A percentile compares a stretch with the other conserved stretches of the same genome.
Conservation (phyloP, 2,113 vertebrate genomes). For the Percina caprodes region DNA sequence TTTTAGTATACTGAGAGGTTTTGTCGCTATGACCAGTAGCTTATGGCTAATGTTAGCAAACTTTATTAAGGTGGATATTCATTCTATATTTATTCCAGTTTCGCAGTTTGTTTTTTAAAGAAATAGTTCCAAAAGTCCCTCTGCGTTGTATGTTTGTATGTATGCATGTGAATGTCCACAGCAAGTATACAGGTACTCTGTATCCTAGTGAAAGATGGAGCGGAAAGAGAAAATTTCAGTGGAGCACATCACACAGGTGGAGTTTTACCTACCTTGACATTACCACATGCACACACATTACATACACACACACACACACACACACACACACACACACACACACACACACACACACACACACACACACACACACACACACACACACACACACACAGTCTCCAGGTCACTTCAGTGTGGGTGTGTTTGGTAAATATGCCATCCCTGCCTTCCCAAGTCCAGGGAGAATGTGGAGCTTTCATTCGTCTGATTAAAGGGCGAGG, state of each 20-base stretch:
- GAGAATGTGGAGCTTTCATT: slow-evolving; percentile 81
- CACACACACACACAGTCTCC: slow-evolving; percentile 52
- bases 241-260: slow-evolving; percentile 63
- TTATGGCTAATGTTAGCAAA: background rate
- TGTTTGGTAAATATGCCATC: slow-evolving; percentile 84
- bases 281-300: slow-evolving; percentile 9
- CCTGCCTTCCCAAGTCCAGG: slow-evolving; percentile 55
- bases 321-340: background rate
- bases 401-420: slow-evolving; percentile 68
- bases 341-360: slow-evolving; percentile 15
- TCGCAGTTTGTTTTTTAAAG: too few species aligned
- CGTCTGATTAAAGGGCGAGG: slow-evolving; percentile 79
- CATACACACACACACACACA: background rate
- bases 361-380: slow-evolving; percentile 23
- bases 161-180: background rate
- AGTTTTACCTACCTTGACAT: slow-evolving; percentile 64
- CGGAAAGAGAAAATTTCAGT: slow-evolving; percentile 32
- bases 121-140: too few species aligned
- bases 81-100: background rate
- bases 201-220: slow-evolving; percentile 16
- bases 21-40: background rate
- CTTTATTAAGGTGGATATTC: background rate
- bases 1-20: background rate
- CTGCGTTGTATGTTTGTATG: too few species aligned
- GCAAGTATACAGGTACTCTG: slow-evolving; percentile 1